Conservation (phyloP, 53 echinoderm and acorn worm species). For the Holothuria leucospilota region DNA sequence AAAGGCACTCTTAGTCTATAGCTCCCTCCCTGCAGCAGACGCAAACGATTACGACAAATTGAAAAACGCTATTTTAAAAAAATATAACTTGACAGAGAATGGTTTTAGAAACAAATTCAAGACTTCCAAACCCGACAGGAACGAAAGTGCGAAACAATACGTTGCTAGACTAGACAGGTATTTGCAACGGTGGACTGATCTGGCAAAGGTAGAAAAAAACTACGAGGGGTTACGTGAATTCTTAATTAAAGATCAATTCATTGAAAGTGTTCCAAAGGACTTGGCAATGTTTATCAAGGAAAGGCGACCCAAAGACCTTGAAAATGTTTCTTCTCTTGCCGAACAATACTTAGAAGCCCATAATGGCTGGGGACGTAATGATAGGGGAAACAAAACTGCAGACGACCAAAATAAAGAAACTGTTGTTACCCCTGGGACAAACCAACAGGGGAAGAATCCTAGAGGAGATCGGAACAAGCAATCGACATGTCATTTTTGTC, state of each 20-base stretch:
- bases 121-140: conserved; percentile 13
- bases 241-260: too few relatives aligned
- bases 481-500: conserved; percentile 1
- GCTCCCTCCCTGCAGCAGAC: conserved; percentile 2
- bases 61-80: conserved; percentile 13
- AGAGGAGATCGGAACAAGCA: background rate
- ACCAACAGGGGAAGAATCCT: too few relatives aligned
- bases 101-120: conserved; percentile 52
- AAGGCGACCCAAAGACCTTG: background rate
- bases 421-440: too few relatives aligned
- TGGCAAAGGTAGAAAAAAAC: too few relatives aligned
- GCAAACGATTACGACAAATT: conserved; percentile 36
- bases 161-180: conserved; percentile 20
- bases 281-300: background rate
- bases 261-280: background rate
- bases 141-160: conserved; percentile 26
- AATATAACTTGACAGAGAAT: conserved; percentile 17
- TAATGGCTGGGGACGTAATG: conserved; percentile 12
- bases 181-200: background rate
- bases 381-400: too few relatives aligned
- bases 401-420: too few relatives aligned
- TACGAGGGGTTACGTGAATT: too few relatives aligned
- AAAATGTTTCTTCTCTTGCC: background rate
- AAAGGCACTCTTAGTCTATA: conserved; percentile 28
- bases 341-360: conserved; percentile 46